These are phyloP conservation scores for Heliocidaris tuberculata DNA, from an alignment of 35 echinoderm and acorn worm genomes.

Conservation along the genomic window DNA sequence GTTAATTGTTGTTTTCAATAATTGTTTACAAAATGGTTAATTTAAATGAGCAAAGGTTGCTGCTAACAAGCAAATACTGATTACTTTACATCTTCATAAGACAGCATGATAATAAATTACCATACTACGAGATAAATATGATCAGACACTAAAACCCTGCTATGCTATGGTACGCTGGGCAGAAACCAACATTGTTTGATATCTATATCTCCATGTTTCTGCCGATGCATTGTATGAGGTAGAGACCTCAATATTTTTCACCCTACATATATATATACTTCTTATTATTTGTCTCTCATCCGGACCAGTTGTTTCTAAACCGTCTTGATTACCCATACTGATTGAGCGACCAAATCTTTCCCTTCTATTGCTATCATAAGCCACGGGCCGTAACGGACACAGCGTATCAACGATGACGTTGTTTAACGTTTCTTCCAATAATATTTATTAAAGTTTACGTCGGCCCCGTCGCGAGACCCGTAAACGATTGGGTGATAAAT, in stretches of 20 bases:
- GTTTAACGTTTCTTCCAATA: conserved; percentile 42
- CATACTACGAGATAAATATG: neutral
- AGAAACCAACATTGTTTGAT: too few relatives aligned
- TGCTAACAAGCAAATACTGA: neutral
- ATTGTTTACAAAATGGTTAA: too few relatives aligned
- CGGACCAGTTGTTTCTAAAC: conserved; percentile 16
- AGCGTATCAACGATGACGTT: conserved; percentile 29
- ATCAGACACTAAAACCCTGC: neutral
- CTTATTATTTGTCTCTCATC: conserved; percentile 23
- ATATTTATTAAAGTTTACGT: conserved; percentile 42
- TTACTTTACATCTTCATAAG: conserved; percentile 3
- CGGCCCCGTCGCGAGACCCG: conserved; percentile 12
- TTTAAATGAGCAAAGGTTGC: too few relatives aligned
- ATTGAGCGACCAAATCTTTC: conserved; percentile 32
- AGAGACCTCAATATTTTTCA: neutral
- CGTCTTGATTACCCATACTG: conserved; percentile 31
- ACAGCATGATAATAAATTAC: neutral
- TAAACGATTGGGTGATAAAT: conserved; percentile 42
- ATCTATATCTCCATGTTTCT: too few relatives aligned
- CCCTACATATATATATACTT: neutral
- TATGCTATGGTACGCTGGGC: too few relatives aligned
- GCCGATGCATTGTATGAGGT: too few relatives aligned
- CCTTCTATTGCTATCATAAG: conserved; percentile 14
- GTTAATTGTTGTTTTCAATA: neutral
- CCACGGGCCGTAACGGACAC: conserved; percentile 25